These are phyloP conservation scores for Podotricha telesiphe DNA, from an alignment of 2,888 invertebrate genomes.

Conservation along the genomic window DNA sequence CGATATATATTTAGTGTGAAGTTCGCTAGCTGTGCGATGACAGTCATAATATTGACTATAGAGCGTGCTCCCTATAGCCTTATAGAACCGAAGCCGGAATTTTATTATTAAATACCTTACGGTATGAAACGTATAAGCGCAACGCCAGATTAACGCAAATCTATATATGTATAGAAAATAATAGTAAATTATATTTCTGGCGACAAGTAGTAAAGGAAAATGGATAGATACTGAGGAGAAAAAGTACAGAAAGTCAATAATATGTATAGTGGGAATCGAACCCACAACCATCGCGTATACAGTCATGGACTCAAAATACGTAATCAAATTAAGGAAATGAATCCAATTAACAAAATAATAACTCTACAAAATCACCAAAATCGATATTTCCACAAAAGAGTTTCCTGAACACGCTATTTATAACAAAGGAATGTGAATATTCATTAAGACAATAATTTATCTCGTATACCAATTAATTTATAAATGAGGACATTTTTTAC, in stretches of 20 bases:
- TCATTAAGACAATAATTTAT: background rate
- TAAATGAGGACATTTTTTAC: conserved; percentile 13
- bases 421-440: conserved; percentile 5
- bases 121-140: background rate
- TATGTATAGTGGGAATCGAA: no score
- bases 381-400: background rate
- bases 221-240: no score
- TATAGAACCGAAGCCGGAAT: conserved; percentile 11
- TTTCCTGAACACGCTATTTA: background rate
- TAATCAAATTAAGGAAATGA: background rate
- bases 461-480: conserved; percentile 3
- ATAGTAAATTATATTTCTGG: background rate
- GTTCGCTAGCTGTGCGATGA: background rate
- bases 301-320: no score
- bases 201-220: no score
- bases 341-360: background rate
- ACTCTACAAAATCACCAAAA: background rate
- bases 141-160: background rate
- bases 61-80: background rate
- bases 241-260: no score
- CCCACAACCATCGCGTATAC: no score
- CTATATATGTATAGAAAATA: background rate
- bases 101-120: conserved; percentile 17
- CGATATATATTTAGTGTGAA: background rate
- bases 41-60: background rate